Evolutionary conservation across 2,888 invertebrate species (phyloP).

Genomic region (Hydroisotoma schaefferi): DNA sequence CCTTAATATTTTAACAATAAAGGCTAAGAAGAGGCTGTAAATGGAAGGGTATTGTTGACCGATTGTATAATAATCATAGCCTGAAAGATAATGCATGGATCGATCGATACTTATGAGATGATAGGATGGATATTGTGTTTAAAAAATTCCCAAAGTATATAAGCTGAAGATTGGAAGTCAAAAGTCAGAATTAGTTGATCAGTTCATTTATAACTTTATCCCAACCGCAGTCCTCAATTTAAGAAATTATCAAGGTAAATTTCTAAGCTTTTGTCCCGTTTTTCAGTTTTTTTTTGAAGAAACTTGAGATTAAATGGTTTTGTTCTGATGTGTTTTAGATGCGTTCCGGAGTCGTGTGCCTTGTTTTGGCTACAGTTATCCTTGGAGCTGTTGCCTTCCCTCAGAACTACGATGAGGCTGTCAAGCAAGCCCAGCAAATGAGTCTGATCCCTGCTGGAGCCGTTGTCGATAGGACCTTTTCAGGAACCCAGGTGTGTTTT

Average conservation of each 20-base stretch:
- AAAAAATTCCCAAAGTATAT: too few relatives aligned
- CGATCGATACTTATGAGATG: too few relatives aligned
- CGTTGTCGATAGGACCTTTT: constrained; percentile 34
- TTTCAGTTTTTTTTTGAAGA: neutral
- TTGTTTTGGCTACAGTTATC: constrained; percentile 31
- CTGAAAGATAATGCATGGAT: too few relatives aligned
- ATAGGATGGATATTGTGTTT: too few relatives aligned
- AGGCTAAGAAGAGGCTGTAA: too few relatives aligned
- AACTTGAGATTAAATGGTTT: neutral
- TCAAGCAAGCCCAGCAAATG: constrained; percentile 41
- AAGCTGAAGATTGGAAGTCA: too few relatives aligned
- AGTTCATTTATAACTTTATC: too few relatives aligned
- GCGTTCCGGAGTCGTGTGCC: constrained; percentile 29
- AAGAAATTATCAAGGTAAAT: constrained; percentile 3
- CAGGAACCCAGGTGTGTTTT: constrained; percentile 34
- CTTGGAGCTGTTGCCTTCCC: constrained; percentile 31
- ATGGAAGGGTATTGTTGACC: too few relatives aligned
- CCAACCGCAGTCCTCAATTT: too few relatives aligned
- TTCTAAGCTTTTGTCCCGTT: neutral
- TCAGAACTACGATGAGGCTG: constrained; percentile 38
- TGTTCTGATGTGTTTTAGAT: constrained; percentile 31
- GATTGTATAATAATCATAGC: too few relatives aligned
- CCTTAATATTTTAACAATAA: too few relatives aligned
- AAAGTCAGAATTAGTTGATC: too few relatives aligned
- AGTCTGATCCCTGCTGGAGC: constrained; percentile 38